Base-by-base conservation (phyloP, 2,888 invertebrate species). In the Theretra japonica region DNA sequence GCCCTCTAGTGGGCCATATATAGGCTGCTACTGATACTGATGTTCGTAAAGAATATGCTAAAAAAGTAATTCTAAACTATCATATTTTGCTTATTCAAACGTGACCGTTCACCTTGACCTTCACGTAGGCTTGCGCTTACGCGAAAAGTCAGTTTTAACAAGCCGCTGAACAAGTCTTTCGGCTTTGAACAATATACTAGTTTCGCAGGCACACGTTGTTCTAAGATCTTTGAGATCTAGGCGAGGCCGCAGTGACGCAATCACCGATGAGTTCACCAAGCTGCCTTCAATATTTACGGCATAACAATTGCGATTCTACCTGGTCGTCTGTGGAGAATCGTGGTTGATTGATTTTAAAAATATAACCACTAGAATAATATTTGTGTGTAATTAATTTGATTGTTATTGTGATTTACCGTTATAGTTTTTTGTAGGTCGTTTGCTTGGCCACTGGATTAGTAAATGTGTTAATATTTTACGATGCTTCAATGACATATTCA, bases 211-310 rank as follows among this genome's bases (percentile, higher is more conserved):
- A 48, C 65, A 68, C 70, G 73, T 75, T 75, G 75, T 77, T 75
- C 70, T 76, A 68, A 70, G 53, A n/a, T 53, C n/a, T n/a, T n/a
- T 53, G 70, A 83, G 78, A 82, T 82, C 75, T 72, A 75, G 71
- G 74, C 89, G 85, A 90, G 90, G 90, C 80, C 86, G 82, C 82
- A 84, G 79, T 91, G 90, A 89, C 88, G 90, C 84, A 90, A 73
- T 25, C 71, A 74, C 80, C 81, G 86, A 88, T 90, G 89, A 90
- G 86, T 90, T 89, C 87, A 89, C 81, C 78, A 79, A 81, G 76
- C n/a, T 50, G 50, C 68, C 70, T 73, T 72, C 72, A 30, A 48
- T 70, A 65, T 59, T 73, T 28, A 70, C 23, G 68, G 68, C 68
- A 58, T 70, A 68, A 65, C 72, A 78, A 76, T 79, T 70, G 75